Conservation (phyloP, 2,888 invertebrate species). For the Rhingia rostrata region DNA sequence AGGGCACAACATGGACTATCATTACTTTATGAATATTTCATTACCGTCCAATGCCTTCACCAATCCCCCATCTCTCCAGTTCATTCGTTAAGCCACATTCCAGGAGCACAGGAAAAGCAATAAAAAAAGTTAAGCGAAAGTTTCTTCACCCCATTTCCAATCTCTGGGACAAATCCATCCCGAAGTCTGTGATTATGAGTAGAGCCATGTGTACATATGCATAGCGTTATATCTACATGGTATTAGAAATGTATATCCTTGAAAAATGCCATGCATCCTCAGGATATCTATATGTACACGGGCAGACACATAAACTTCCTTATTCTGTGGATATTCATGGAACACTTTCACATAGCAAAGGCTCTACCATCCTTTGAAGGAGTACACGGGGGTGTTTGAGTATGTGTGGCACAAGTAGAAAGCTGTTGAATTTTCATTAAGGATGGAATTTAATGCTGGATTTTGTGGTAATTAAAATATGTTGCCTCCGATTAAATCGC, state of each 20-base stretch:
- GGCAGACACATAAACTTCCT: conserved; percentile 8
- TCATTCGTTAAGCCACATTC: conserved; percentile 51
- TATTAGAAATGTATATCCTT: conserved; percentile 66
- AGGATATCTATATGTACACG: conserved; percentile 13
- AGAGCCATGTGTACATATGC: not conserved
- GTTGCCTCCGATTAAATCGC: conserved; percentile 71
- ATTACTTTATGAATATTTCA: conserved; percentile 63
- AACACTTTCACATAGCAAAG: conserved; percentile 44
- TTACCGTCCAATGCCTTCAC: conserved; percentile 42
- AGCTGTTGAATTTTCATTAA: conserved; percentile 74
- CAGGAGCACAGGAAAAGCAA: conserved; percentile 37
- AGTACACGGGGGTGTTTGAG: not conserved
- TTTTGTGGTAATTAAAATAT: conserved; percentile 75
- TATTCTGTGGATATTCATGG: conserved; percentile 23
- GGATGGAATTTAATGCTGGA: conserved; percentile 72
- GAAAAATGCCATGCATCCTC: conserved; percentile 56
- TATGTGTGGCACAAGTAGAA: conserved; percentile 25
- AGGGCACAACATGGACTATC: conserved; percentile 28
- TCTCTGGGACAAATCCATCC: conserved; percentile 39
- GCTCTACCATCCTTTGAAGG: conserved; percentile 24
- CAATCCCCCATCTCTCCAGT: conserved; percentile 17
- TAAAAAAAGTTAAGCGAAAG: conserved; percentile 44
- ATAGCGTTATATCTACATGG: conserved; percentile 22
- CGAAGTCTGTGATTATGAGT: conserved; percentile 45
- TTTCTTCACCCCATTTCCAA: conserved; percentile 62